phyloP scores from a whole-genome alignment of 2,888 invertebrate genomes.

The Anodontia alba region DNA sequence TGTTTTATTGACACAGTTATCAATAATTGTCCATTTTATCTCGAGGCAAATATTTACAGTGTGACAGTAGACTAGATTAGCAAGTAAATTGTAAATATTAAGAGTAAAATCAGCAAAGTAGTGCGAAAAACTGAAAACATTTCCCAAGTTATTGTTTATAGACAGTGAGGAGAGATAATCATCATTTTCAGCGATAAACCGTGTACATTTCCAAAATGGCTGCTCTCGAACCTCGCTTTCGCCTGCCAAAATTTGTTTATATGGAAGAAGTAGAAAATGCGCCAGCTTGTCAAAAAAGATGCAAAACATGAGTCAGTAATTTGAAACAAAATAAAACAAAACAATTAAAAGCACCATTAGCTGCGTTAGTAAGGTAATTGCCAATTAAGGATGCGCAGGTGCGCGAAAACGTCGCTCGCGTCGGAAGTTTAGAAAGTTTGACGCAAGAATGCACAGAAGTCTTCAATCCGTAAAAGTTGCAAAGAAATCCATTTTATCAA shows the following conservation, averaged over 20 bases:
- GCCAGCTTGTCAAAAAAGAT: too few species aligned
- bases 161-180: background rate
- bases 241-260: background rate
- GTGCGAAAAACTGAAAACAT: background rate
- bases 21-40: constrained; percentile 19
- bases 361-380: background rate
- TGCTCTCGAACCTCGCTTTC: constrained; percentile 47
- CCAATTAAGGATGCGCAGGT: constrained; percentile 3
- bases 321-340: too few species aligned
- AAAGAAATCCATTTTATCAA: background rate
- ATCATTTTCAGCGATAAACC: background rate
- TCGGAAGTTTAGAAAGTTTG: background rate
- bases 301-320: too few species aligned
- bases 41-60: constrained; percentile 8
- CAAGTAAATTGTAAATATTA: constrained; percentile 1
- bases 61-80: background rate
- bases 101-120: background rate
- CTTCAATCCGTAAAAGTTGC: background rate
- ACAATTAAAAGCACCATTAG: too few species aligned
- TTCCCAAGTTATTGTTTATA: background rate
- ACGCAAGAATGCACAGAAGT: background rate
- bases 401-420: constrained; percentile 7
- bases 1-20: constrained; percentile 2
- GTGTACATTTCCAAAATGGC: constrained; percentile 69
- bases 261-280: too few species aligned